Evolutionary conservation across 53 echinoderm and acorn worm species (phyloP).

Genomic region (Paelopatides confundens): DNA sequence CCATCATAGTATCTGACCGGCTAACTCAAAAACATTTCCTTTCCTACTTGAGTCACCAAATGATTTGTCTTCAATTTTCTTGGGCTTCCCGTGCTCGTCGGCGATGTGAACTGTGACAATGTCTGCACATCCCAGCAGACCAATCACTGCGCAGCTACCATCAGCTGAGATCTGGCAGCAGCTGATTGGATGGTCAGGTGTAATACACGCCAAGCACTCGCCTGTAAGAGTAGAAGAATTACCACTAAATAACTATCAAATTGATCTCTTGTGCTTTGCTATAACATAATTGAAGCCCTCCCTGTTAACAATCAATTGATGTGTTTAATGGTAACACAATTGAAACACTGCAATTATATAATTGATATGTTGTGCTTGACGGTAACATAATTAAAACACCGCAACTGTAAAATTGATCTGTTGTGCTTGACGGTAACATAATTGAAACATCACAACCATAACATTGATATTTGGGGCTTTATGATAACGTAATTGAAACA

Average conservation of each 20-base stretch:
- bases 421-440: too few species aligned
- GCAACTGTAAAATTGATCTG: too few species aligned
- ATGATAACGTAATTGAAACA: too few species aligned
- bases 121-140: slow-evolving; percentile 71
- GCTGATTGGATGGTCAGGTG: slow-evolving; percentile 94
- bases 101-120: slow-evolving; percentile 88
- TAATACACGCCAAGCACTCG: slow-evolving; percentile 82
- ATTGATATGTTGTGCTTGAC: background rate
- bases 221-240: slow-evolving; percentile 55
- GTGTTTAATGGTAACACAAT: background rate
- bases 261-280: too few species aligned
- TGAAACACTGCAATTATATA: too few species aligned
- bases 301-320: background rate
- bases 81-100: slow-evolving; percentile 71
- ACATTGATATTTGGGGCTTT: too few species aligned
- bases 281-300: too few species aligned
- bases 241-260: background rate
- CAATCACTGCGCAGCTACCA: slow-evolving; percentile 92
- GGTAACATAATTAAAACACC: too few species aligned
- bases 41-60: slow-evolving; percentile 74
- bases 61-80: slow-evolving; percentile 66
- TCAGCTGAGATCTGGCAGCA: slow-evolving; percentile 99
- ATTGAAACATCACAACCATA: too few species aligned
- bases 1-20: background rate
- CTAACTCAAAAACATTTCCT: slow-evolving; percentile 71